Base-by-base conservation (phyloP, 2,113 vertebrate species). In the Sceloporus tristichus region DNA sequence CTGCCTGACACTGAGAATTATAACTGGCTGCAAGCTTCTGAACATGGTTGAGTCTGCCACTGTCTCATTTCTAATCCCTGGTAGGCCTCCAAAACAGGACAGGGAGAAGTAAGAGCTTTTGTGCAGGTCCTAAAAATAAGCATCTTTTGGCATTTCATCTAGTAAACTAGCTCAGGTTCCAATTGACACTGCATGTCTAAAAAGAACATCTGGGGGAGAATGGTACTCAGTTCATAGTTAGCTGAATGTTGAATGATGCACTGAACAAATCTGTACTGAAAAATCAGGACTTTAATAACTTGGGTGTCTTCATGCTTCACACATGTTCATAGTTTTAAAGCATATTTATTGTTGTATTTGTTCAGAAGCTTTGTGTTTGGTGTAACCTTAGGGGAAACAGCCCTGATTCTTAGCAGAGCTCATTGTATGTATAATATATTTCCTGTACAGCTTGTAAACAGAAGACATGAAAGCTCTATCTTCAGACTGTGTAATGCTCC, bases 381-480 rank as follows among this genome's bases (percentile, higher is more conserved):
- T 65, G 75, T 40, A 68, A 91, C n/a, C 89, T 90, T 74, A 76
- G 48, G 89, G 34, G 66, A 6, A 27, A 40, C 68, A 87, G 16
- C 11, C 66, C 25, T 88, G 54, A 3, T 85, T 80, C 87, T 88
- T 73, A 85, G 40, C 83, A 86, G 29, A 23, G 14, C 14, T 62
- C 68, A 5, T 0, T 0, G 54, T 87, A 3, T 53, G 70, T 5
- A 18, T 42, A 40, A 74, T 3, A 54, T 4, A 2, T 68, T 79
- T 85, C 91, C 84, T 88, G 3, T 92, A 83, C 7, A 65, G 3
- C 0, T 62, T 29, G 10, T 79, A 84, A 92, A 87, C 75, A 1
- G 1, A 23, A 29, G 86, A 91, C 84, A 90, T 85, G 1, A 66
- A 87, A 91, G 75, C 68, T 70, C 85, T 42, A 74, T 34, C 78